Base-by-base conservation (phyloP, 2,113 vertebrate genomes). In the Ophthalmolycus amberensis region DNA sequence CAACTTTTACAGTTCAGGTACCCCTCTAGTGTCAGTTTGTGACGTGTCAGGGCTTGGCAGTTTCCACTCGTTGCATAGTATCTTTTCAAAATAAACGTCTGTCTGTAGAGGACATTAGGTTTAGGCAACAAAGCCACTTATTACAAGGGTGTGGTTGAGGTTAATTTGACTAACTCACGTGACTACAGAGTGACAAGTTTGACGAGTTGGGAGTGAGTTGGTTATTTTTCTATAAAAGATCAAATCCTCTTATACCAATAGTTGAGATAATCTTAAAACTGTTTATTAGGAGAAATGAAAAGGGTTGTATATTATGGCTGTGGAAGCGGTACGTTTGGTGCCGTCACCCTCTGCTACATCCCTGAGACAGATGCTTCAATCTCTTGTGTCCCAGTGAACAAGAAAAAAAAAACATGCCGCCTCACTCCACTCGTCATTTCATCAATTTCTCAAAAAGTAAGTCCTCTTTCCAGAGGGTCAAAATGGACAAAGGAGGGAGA, bases 391-490 rank as follows among this genome's bases (percentile, higher is more conserved):
- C 54, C 64, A 32, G 32, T 48, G 6, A 59, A 66, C 85, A 63
- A 54, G 2, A 69, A 8, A 70, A 52, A 0, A 15, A 79, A 16
- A 18, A 74, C 80, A 69, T 4, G 7, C 25, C 9, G 29, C n/a
- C 66, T 60, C 80, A 40, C 64, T 80, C 50, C 59, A 66, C 71
- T 88, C 81, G 84, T 86, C 71, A 79, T 92, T 91, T 90, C 87
- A 92, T 89, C 83, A 86, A 91, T 88, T 79, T 59, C 58, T 82
- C 22, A 44, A 48, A 77, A 86, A 90, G 88, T 42, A 29, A 68
- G 65, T 73, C 42, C 67, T 80, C 38, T 83, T 77, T 81, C 59
- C 71, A 80, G 75, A 85, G 79, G 59, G 66, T 59, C 48, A 86
- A 83, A 82, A 67, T 40, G 64, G 80, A 84, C 68, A 88, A 89